Conservation (phyloP, 2,888 invertebrate genomes). For the Operophtera brumata region DNA sequence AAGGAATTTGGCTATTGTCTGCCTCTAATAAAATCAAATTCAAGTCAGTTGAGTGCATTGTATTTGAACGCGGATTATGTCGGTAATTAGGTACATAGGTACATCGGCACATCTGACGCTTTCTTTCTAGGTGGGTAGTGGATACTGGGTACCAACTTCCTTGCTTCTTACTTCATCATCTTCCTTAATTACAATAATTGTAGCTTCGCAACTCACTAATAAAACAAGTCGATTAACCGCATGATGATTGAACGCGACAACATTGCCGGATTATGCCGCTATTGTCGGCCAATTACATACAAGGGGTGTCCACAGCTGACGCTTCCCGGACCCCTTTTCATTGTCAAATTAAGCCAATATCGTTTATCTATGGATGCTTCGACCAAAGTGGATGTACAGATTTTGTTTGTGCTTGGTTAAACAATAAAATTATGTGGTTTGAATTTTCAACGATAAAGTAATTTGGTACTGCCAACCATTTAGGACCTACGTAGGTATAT, state of each 20-base stretch:
- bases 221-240: slow-evolving; percentile 57
- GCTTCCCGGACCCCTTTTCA: slow-evolving; percentile 38
- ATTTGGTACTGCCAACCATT: slow-evolving; percentile 1
- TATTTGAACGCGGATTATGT: background rate
- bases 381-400: slow-evolving; percentile 26
- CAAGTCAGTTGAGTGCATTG: background rate
- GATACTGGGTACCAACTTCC: too few species aligned
- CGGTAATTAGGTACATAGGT: too few species aligned
- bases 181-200: too few species aligned
- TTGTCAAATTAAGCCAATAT: slow-evolving; percentile 36
- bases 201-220: background rate
- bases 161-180: too few species aligned
- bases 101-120: too few species aligned
- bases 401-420: slow-evolving; percentile 31
- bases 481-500: background rate
- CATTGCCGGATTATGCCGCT: slow-evolving; percentile 60
- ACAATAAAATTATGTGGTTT: slow-evolving; percentile 20
- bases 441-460: background rate
- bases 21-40: too few species aligned
- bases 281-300: slow-evolving; percentile 65
- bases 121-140: too few species aligned
- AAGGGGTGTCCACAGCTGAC: slow-evolving; percentile 62
- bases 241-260: slow-evolving; percentile 71
- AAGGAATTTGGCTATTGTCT: too few species aligned
- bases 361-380: slow-evolving; percentile 29